Evolutionary conservation across 2,888 invertebrate species (phyloP), one percentile per base, ranked within the genome.

Genomic region (Rhopalosiphum nymphaeae): DNA sequence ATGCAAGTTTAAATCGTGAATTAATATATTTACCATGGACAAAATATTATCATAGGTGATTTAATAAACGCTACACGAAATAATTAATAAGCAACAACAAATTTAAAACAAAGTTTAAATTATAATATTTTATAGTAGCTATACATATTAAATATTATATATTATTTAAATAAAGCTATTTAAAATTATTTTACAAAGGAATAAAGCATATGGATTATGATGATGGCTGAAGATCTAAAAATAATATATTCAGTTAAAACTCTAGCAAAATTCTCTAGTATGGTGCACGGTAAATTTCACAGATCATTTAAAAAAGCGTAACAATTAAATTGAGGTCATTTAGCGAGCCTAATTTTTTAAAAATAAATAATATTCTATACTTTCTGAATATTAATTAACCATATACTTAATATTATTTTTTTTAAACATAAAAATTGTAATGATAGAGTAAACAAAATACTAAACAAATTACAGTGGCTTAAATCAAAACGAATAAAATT

Each of bases 251-350:
- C 16, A 10, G 87, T 87, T 26, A 42, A 87, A 87, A 92, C 29
- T 46, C 36, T 36, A 10, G n/a, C 9, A 42, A 87, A 87, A n/a
- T n/a, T n/a, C 46, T 61, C 36, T 29, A 36, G 61, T 87, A 26
- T 61, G 49, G 61, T 67, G 87, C 61, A 67, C 87, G 87, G 92
- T 92, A 61, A 87, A 87, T 61, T 87, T 92, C 36, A 92, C 26
- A 87, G 61, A 49, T 61, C 46, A 36, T 92, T 92, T 49, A 61
- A 57, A 92, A 29, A 86, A 87, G 61, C 87, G 61, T 36, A 61
- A 61, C 92, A 11, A 49, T 61, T 87, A 87, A 92, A 92, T 92
- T 46, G 61, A 92, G 92, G 92, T 92, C 92, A 92, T 87, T 87
- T 87, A 87, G 92, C 3, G 46, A 49, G 29, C 36, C n/a, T 61